phyloP scores from a whole-genome alignment of 1,140 invertebrate genomes.

The Argopecten irradians region DNA sequence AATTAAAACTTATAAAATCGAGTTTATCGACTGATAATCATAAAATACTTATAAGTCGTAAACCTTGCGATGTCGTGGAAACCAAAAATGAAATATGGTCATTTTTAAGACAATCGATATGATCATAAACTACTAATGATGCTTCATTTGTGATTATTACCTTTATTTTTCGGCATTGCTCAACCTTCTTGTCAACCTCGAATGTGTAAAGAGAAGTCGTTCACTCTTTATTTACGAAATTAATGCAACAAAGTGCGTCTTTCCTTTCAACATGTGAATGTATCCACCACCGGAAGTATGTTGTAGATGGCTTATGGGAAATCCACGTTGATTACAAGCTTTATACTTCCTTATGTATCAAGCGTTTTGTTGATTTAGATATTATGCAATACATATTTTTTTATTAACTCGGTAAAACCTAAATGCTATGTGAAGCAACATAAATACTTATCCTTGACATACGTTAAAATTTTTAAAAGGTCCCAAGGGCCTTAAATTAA shows the following conservation, averaged over 20 bases:
- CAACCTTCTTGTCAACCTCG: background rate
- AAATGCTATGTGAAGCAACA: too few species aligned
- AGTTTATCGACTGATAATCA: too few species aligned
- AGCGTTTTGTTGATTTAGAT: background rate
- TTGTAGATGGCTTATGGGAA: background rate
- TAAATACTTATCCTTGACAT: too few species aligned
- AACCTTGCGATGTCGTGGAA: background rate
- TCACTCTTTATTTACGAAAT: background rate
- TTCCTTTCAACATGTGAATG: slow-evolving; percentile 13
- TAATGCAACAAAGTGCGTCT: background rate
- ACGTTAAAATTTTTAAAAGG: too few species aligned
- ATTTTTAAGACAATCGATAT: background rate
- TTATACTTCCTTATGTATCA: background rate
- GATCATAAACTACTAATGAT: background rate
- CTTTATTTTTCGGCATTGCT: background rate
- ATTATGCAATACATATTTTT: too few species aligned
- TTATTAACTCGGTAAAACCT: too few species aligned
- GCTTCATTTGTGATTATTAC: background rate
- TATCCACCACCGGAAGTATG: background rate
- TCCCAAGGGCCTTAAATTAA: too few species aligned
- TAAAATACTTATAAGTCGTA: too few species aligned
- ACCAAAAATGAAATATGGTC: slow-evolving; percentile 3
- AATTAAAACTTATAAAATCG: too few species aligned
- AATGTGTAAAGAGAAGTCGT: background rate
- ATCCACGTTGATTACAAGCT: background rate